Base-by-base conservation (phyloP, 1,140 invertebrate genomes). In the Chrysoperla carnea region DNA sequence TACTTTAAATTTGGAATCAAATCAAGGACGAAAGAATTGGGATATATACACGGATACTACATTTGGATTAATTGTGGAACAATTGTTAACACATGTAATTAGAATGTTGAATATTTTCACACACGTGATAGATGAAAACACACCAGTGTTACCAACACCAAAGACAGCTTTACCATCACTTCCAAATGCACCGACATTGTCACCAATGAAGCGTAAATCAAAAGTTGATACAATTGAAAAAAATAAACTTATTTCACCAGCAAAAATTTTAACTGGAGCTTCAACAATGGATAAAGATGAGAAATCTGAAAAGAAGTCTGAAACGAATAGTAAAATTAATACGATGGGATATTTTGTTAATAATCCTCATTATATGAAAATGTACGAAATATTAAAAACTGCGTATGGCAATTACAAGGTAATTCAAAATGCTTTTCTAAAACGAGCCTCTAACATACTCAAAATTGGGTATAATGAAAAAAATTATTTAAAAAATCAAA, bases 341-440 rank as follows among this genome's bases (percentile, higher is more conserved):
- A 56, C 65, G 5, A 62, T 73, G 15, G 80, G 79, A 9, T 61
- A 70, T 40, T 87, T 86, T 58, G 63, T 65, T 31, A 72, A 69
- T 39, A 66, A 73, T 12, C 73, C 78, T 1, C 78, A 85, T 57
- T 89, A 87, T 57, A 67, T 81, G 60, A 82, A 80, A 54, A 61
- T 89, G 13, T 79, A 82, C 55, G 81, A 84, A 12, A 73, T 75
- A 13, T 53, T 89, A 8, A 76, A 72, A 54, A 75, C 74, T 45
- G 76, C 83, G 6, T 81, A 84, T 59, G 72, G 71, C 1, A 87
- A 84, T 67, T 87, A 87, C 57, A 82, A 81, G 64, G 77, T 79
- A 53, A 49, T 51, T 52, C n/a, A n/a, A 49, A 36, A 40, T 29
- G 6, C 6, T 11, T 23, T 23, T n/a, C n/a, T n/a, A n/a, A n/a